Percentiles rank a stretch among this genome's conserved stretches.
Conservation (phyloP, 2,113 vertebrate genomes). For the Cinclus cinclus region DNA sequence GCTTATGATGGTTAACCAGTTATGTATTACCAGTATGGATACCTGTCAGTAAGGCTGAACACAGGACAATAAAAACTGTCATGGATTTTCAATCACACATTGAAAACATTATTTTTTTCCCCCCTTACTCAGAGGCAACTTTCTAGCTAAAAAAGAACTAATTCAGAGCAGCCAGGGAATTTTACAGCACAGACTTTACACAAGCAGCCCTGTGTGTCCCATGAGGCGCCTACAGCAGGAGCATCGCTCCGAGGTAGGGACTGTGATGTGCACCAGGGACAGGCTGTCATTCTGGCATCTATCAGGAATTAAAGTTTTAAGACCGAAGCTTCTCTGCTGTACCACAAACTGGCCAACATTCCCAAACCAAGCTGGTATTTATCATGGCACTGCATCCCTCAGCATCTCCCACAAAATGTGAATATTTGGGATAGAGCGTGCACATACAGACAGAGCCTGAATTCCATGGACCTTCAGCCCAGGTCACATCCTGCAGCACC, state of each 20-base stretch:
- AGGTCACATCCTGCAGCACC: neutral
- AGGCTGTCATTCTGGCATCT: neutral
- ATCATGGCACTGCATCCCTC: neutral
- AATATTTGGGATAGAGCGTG: neutral
- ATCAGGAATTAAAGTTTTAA: neutral
- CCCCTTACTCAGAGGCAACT: neutral
- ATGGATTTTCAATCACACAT: neutral
- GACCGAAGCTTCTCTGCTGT: neutral
- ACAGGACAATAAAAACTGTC: neutral
- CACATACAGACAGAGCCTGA: neutral
- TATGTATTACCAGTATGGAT: neutral
- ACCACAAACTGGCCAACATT: neutral
- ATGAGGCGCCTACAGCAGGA: neutral
- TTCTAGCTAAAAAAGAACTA: neutral
- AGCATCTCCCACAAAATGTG: neutral
- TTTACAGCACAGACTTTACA: neutral
- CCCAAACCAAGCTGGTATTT: neutral
- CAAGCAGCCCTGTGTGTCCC: neutral
- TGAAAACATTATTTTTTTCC: neutral
- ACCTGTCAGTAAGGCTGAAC: neutral
- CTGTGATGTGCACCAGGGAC: neutral
- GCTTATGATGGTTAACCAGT: neutral
- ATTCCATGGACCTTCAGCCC: neutral
- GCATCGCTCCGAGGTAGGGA: neutral
- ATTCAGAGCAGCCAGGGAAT: neutral